Evolutionary conservation across 1,140 invertebrate genomes (phyloP).

Genomic region (Monomorium pharaonis): DNA sequence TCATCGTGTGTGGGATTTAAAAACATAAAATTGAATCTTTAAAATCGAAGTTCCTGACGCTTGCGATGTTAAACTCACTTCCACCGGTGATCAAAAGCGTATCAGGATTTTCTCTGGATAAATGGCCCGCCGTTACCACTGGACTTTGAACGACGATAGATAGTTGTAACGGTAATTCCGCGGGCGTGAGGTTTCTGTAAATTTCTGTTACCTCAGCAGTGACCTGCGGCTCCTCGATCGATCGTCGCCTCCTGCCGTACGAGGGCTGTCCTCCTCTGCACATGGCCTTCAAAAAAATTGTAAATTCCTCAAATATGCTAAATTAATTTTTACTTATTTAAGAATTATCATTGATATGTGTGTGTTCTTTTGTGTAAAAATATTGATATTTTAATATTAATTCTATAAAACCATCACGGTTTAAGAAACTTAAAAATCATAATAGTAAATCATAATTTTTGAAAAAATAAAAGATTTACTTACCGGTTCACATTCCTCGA

Average conservation of each 20-base stretch:
- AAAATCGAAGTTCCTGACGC: conserved; percentile 19
- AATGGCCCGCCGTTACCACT: conserved; percentile 73
- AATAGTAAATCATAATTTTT: neutral
- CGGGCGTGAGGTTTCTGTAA: conserved; percentile 57
- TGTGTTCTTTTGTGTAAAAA: neutral
- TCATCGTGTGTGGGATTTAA: neutral
- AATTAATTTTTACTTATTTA: neutral
- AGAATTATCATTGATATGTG: neutral
- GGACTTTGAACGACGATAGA: conserved; percentile 80
- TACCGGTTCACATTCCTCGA: conserved; percentile 87
- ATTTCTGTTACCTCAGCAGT: conserved; percentile 29
- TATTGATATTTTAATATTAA: conserved; percentile 13
- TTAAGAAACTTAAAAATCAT: neutral
- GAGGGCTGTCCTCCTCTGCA: conserved; percentile 77
- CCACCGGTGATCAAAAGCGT: conserved; percentile 75
- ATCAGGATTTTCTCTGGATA: conserved; percentile 74
- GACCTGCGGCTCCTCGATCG: conserved; percentile 56
- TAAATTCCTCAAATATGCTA: neutral
- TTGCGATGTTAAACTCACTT: conserved; percentile 69
- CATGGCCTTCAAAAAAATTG: conserved; percentile 68
- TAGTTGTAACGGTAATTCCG: conserved; percentile 80
- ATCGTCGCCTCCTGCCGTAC: conserved; percentile 77
- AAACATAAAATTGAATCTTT: neutral
- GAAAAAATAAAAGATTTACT: conserved; percentile 61
- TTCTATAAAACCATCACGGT: neutral